Evolutionary conservation across 1,140 invertebrate species (phyloP).

Genomic region (Pissodes strobi): DNA sequence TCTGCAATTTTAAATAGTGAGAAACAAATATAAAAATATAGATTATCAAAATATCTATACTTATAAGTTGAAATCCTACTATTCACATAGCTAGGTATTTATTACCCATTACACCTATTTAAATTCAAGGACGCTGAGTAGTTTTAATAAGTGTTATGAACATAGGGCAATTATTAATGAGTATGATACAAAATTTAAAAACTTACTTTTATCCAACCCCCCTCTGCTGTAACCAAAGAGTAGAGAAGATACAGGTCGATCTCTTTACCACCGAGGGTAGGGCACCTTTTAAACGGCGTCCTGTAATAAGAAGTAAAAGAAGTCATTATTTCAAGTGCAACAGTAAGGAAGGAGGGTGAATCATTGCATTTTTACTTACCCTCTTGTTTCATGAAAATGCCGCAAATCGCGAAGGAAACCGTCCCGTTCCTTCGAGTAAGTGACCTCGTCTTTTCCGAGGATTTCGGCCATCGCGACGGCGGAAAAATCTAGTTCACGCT

Average conservation of each 20-base stretch:
- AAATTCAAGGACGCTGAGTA: too few relatives aligned
- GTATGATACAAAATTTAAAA: neutral
- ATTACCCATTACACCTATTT: too few relatives aligned
- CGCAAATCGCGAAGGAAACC: constrained; percentile 73
- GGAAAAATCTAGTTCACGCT: constrained; percentile 16
- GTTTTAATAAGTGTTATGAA: too few relatives aligned
- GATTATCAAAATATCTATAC: too few relatives aligned
- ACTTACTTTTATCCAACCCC: constrained; percentile 90
- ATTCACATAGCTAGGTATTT: too few relatives aligned
- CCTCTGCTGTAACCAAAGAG: constrained; percentile 84
- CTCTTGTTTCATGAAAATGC: constrained; percentile 74
- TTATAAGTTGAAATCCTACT: too few relatives aligned
- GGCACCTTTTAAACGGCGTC: constrained; percentile 73
- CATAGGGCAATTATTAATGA: neutral
- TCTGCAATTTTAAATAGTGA: too few relatives aligned
- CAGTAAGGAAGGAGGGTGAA: too few relatives aligned
- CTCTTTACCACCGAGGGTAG: constrained; percentile 84
- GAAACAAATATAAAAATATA: too few relatives aligned
- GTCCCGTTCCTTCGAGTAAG: constrained; percentile 70
- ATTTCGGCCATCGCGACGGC: constrained; percentile 65
- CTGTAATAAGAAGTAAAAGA: constrained; percentile 59
- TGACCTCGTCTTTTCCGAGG: constrained; percentile 72
- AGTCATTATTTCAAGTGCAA: constrained; percentile 14
- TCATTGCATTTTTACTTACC: constrained; percentile 62
- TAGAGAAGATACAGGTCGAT: constrained; percentile 91